Evolutionary conservation across 92 coral and sea anemone species (phyloP).

Genomic region (Phenganax marumi): DNA sequence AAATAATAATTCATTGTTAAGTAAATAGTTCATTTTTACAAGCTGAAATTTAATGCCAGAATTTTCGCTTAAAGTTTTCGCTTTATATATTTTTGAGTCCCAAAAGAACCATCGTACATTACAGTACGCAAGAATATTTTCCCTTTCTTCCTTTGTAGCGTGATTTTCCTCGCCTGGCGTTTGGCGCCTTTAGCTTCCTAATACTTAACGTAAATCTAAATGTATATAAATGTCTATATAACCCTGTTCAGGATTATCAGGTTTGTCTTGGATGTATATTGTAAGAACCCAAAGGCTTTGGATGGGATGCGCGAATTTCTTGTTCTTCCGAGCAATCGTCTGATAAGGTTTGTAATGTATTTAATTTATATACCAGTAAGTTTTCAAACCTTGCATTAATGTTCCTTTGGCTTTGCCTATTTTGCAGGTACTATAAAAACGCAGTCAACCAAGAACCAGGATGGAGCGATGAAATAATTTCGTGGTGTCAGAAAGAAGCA

Average conservation of each 20-base stretch:
- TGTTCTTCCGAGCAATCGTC: neutral
- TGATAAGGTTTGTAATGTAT: neutral
- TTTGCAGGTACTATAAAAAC: neutral
- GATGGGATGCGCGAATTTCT: neutral
- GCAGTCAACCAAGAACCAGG: neutral
- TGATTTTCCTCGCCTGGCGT: too few species aligned
- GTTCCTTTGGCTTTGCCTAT: neutral
- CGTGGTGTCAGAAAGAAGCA: neutral
- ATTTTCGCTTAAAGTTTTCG: too few species aligned
- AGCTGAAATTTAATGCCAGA: neutral
- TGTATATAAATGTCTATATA: too few species aligned
- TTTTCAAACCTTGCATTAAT: too few species aligned
- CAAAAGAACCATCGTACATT: neutral
- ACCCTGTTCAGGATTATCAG: neutral
- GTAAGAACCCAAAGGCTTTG: neutral
- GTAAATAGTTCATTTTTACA: neutral
- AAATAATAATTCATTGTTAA: too few species aligned
- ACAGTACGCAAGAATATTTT: neutral
- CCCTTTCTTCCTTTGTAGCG: too few species aligned
- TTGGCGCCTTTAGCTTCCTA: too few species aligned
- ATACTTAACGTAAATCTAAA: too few species aligned
- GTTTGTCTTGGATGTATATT: neutral
- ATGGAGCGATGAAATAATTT: neutral
- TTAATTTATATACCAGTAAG: too few species aligned
- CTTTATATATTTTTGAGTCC: too few species aligned